phyloP scores from a whole-genome alignment of 2,888 invertebrate genomes.

The Eupithecia vulgata region DNA sequence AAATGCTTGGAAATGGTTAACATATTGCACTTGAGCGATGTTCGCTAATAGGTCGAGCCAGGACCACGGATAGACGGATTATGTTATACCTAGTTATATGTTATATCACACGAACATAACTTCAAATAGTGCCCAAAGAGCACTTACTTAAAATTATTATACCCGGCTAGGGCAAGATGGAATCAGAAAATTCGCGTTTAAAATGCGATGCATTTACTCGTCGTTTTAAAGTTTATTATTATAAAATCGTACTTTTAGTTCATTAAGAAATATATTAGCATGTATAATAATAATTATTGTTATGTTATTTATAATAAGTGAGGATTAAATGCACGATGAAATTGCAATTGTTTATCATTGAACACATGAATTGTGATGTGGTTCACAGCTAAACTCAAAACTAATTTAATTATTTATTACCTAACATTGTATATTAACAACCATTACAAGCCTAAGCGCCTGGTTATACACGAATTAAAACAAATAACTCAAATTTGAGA shows the following conservation, averaged over 20 bases:
- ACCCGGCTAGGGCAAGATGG: background rate
- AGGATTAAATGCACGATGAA: background rate
- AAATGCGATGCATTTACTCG: conserved; percentile 30
- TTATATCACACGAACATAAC: background rate
- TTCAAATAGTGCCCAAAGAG: background rate
- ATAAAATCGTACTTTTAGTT: conserved; percentile 11
- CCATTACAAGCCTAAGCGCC: too few species aligned
- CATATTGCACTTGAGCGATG: background rate
- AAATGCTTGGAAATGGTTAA: background rate
- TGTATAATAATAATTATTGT: background rate
- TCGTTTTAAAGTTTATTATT: conserved; percentile 15
- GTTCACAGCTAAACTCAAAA: too few species aligned
- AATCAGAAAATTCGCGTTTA: conserved; percentile 1
- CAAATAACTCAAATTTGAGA: background rate
- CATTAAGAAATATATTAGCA: conserved; percentile 13
- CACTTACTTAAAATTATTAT: background rate
- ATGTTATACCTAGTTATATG: too few species aligned
- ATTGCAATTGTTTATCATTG: background rate
- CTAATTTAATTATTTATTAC: too few species aligned
- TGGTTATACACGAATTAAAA: background rate
- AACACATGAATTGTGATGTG: background rate
- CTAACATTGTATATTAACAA: too few species aligned
- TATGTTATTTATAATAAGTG: conserved; percentile 1
- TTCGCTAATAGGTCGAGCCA: background rate
- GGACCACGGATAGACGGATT: background rate